Percentiles rank a stretch among this genome's conserved stretches.
Conservation (phyloP, 2,797 vertebrate species). For the Pseudochirops cupreus region DNA sequence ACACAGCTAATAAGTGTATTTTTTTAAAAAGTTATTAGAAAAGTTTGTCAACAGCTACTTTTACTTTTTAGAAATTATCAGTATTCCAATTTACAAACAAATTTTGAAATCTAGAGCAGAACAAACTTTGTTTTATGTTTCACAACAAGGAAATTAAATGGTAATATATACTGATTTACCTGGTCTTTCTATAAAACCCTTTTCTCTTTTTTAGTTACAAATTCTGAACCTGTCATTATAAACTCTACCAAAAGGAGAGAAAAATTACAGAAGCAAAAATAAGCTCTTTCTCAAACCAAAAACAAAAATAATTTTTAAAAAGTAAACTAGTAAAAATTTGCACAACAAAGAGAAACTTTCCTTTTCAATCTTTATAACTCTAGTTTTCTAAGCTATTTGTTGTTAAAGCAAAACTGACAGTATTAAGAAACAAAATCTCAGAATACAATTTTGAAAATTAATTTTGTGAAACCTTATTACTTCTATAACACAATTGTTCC, state of each 20-base stretch:
- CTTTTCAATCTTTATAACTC: conserved; percentile 25
- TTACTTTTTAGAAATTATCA: conserved; percentile 74
- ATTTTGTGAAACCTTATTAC: not conserved
- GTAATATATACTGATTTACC: conserved; percentile 3
- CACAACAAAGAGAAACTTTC: conserved; percentile 15
- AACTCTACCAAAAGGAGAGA: conserved; percentile 56
- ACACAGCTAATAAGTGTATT: not conserved
- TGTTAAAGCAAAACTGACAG: not conserved
- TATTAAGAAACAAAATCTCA: not conserved
- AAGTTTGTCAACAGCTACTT: conserved; percentile 78
- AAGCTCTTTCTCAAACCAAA: not conserved
- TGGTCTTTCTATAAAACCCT: conserved; percentile 66
- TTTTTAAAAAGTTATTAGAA: conserved; percentile 58
- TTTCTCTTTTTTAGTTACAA: conserved; percentile 55
- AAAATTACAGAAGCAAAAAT: conserved; percentile 14
- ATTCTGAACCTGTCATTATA: conserved; percentile 65
- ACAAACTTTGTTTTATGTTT: conserved; percentile 57
- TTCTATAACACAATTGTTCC: not conserved
- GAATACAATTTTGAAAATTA: not conserved
- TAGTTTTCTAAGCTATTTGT: not conserved
- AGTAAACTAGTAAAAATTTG: conserved; percentile 29
- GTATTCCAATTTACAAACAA: conserved; percentile 62
- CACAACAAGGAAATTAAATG: conserved; percentile 32
- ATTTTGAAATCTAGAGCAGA: conserved; percentile 47
- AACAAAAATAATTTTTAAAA: not conserved